phyloP scores from a whole-genome alignment of 2,113 vertebrate species.

The Neodon shergylaensis region DNA sequence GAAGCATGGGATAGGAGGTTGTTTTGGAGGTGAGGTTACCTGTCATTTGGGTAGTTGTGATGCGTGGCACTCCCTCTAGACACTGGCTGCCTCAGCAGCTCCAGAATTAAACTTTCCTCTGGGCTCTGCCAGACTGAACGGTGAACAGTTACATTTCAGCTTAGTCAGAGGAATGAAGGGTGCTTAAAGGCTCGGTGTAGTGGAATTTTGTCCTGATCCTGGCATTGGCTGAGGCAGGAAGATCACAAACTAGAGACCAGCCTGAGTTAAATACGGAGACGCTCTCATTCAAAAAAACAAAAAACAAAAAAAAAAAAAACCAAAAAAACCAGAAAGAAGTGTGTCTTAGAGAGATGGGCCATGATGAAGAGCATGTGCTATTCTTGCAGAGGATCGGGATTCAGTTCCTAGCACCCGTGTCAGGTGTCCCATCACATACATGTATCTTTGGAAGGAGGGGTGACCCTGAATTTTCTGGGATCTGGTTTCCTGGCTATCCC shows the following conservation, averaged over 20 bases:
- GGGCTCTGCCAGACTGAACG: not conserved
- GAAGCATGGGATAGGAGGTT: not conserved
- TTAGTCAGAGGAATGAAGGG: not conserved
- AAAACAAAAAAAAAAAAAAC: too few relatives aligned
- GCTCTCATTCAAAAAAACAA: not conserved
- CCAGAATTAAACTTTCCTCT: not conserved
- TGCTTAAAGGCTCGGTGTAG: not conserved
- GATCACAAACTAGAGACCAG: not conserved
- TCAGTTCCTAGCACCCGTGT: not conserved
- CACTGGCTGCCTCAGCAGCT: not conserved
- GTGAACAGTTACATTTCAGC: rapidly evolving
- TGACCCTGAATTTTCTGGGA: not conserved
- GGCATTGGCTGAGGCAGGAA: not conserved
- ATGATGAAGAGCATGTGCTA: not conserved
- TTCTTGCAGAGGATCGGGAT: not conserved
- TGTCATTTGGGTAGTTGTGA: not conserved
- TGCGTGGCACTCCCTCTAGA: not conserved
- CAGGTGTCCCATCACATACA: not conserved
- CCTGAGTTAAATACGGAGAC: not conserved
- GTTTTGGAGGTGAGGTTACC: not conserved
- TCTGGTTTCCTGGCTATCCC: not conserved
- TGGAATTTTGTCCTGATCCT: not conserved
- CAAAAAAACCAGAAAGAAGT: too few relatives aligned
- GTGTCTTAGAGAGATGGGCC: not conserved
- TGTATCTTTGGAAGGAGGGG: not conserved